Conservation (phyloP, 2,888 invertebrate species). For the Phoronis australis region DNA sequence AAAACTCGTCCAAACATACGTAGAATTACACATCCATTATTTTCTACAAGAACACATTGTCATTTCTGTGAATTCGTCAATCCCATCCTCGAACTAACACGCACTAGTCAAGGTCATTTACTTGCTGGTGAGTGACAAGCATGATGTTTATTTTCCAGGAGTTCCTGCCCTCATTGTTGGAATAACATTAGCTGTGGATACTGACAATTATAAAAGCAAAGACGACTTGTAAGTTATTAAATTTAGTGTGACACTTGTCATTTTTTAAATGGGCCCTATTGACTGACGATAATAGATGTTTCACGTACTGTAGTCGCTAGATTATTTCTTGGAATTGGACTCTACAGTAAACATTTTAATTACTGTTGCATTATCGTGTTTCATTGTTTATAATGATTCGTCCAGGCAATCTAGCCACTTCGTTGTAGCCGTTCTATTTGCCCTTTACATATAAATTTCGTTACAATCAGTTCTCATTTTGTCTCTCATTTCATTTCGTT, state of each 20-base stretch:
- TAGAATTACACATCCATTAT: neutral
- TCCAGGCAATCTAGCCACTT: no score
- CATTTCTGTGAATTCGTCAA: neutral
- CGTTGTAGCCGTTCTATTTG: no score
- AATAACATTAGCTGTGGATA: slow-evolving; percentile 44
- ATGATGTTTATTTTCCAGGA: slow-evolving; percentile 37
- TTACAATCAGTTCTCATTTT: no score
- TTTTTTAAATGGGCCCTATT: neutral
- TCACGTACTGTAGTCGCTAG: no score
- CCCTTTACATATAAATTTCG: no score
- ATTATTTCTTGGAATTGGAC: no score
- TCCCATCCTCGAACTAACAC: neutral
- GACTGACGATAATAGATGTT: no score
- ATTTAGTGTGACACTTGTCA: neutral
- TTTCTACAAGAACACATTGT: neutral
- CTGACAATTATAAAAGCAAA: slow-evolving; percentile 37
- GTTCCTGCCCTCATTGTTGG: slow-evolving; percentile 52
- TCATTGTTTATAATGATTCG: no score
- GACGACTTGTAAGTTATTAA: slow-evolving; percentile 40
- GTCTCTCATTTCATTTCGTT: no score
- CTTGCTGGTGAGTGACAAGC: slow-evolving; percentile 2
- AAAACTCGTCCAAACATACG: neutral
- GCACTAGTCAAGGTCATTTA: neutral
- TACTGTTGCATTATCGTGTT: no score
- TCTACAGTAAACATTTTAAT: no score